A percentile compares a stretch with the other conserved stretches of the same genome.
These are phyloP conservation scores for Listronotus bonariensis DNA, from an alignment of 1,140 invertebrate species.

Conservation along the genomic window DNA sequence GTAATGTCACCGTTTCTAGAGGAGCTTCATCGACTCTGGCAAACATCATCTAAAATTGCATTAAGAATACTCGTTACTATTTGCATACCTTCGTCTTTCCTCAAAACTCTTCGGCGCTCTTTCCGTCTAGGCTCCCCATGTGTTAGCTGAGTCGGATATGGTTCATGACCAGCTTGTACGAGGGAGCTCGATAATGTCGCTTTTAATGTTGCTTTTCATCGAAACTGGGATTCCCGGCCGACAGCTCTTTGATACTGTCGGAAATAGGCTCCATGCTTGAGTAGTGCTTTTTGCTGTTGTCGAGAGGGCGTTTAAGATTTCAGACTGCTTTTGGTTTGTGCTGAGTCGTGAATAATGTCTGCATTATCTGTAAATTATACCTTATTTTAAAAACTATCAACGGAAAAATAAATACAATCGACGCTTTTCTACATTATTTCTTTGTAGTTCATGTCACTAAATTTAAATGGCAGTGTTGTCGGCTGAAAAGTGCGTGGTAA, in stretches of 20 bases:
- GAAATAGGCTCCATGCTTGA: slow-evolving; percentile 50
- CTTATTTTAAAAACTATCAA: no score
- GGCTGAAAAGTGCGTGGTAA: no score
- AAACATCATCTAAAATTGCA: slow-evolving; percentile 51
- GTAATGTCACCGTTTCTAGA: background rate
- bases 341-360: slow-evolving; percentile 46
- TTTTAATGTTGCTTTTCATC: slow-evolving; percentile 49
- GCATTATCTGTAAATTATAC: slow-evolving; percentile 27
- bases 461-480: no score
- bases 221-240: slow-evolving; percentile 55
- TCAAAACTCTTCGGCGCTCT: slow-evolving; percentile 53
- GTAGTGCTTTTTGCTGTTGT: slow-evolving; percentile 38
- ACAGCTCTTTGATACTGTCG: slow-evolving; percentile 49
- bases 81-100: slow-evolving; percentile 38
- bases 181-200: slow-evolving; percentile 44
- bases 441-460: no score
- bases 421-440: no score
- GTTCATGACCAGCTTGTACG: slow-evolving; percentile 55
- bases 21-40: slow-evolving; percentile 29
- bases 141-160: slow-evolving; percentile 50
- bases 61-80: slow-evolving; percentile 48
- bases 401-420: no score
- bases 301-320: slow-evolving; percentile 33
- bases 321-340: slow-evolving; percentile 34
- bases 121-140: slow-evolving; percentile 50